Evolutionary conservation across 2,888 invertebrate genomes (phyloP), one percentile per base, ranked within the genome.

Genomic region (Rotaria socialis): DNA sequence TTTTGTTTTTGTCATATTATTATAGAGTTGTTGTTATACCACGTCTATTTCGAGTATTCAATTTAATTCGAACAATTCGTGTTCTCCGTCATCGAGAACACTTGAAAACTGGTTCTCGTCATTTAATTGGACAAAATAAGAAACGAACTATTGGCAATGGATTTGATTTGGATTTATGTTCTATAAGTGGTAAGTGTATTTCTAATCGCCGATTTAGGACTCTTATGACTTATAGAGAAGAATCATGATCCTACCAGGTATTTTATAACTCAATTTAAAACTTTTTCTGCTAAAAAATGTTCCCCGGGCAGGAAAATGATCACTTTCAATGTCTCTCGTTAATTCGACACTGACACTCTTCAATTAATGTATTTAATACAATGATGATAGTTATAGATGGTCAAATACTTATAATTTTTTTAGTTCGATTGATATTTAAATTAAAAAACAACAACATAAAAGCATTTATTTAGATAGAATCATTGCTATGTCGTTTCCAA

Each of bases 401-500:
- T 35, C 35, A 35, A 35, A 35, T 35, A 35, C 35, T 35, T 35
- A 35, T 50, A 50, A 1, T 50, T 50, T 50, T 50, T 50, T 50
- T 50, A 11, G 50, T 4, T 50, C 50, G n/a, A n/a, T 10, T 27
- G 35, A 27, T 60, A 60, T 27, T 27, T 11, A 8, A 27, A 60
- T 60, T n/a, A 27, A n/a, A 67, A 67, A 27, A 14, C 2, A 27
- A 19, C 14, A 7, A 7, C 16, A 35, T 67, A 35, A 35, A 35
- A 19, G 3, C 0, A 55, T 22, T 75, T 85, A 88, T 55, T 85
- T 74, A 90, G 92, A 91, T 85, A 88, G 91, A 85, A 90, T 92
- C 10, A 92, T 92, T 87, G 92, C 92, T 14, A 92, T 92, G 92
- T 92, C 92, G 35, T 92, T 92, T 88, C 92, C 92, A 50, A 92